phyloP scores from a whole-genome alignment of 1,140 invertebrate species.

The Tetramorium parvispinum region DNA sequence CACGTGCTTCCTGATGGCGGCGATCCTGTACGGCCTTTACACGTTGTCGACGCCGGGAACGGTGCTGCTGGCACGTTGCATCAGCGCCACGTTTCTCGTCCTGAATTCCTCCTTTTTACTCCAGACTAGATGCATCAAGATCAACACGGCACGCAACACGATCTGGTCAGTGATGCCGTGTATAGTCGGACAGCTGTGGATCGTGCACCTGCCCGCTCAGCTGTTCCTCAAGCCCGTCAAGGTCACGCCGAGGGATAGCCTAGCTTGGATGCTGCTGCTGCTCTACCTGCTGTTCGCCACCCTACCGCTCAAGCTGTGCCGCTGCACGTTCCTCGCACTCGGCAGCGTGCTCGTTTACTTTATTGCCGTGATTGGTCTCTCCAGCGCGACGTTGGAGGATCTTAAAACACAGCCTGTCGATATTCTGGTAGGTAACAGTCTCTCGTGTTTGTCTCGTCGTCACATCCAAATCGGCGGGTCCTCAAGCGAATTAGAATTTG shows the following conservation, averaged over 20 bases:
- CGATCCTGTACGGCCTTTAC: conserved; percentile 90
- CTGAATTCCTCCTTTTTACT: conserved; percentile 84
- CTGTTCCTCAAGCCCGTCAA: conserved; percentile 86
- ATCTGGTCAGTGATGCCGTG: conserved; percentile 87
- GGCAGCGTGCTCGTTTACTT: conserved; percentile 88
- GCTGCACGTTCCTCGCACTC: conserved; percentile 88
- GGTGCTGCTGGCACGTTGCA: conserved; percentile 86
- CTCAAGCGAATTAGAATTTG: not conserved
- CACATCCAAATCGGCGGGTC: not conserved
- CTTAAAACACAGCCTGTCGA: conserved; percentile 79
- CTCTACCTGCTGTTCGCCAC: conserved; percentile 95
- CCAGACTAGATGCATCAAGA: conserved; percentile 36
- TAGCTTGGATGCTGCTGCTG: conserved; percentile 93
- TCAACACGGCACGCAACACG: conserved; percentile 76
- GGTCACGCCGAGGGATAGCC: conserved; percentile 86
- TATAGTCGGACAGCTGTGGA: conserved; percentile 88
- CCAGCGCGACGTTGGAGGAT: conserved; percentile 77
- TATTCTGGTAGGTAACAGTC: conserved; percentile 86
- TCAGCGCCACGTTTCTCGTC: conserved; percentile 86
- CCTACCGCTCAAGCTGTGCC: conserved; percentile 90
- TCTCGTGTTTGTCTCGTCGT: not conserved
- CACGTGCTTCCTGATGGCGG: conserved; percentile 90
- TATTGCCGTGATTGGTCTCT: conserved; percentile 85
- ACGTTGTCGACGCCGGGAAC: conserved; percentile 84
- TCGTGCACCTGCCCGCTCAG: conserved; percentile 87